A percentile compares a stretch with the other conserved stretches of the same genome.
These are phyloP conservation scores for Dryoscopus gambensis DNA, from an alignment of 2,113 vertebrate genomes.

Conservation along the genomic window DNA sequence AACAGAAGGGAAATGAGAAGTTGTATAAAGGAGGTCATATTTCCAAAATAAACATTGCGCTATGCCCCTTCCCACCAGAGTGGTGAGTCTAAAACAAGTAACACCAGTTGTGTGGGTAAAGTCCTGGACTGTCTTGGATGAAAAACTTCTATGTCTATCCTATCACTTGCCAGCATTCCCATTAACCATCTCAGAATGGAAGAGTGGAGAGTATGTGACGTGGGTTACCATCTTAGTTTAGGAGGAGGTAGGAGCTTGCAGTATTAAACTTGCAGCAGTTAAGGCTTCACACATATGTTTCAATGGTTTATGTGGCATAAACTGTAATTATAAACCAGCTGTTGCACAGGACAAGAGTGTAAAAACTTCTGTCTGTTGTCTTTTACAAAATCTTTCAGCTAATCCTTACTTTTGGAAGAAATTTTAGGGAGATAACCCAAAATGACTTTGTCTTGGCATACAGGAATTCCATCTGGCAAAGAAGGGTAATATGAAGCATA, in stretches of 20 bases:
- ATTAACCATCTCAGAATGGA: background rate
- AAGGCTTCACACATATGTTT: background rate
- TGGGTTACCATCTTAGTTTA: background rate
- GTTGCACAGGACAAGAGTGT: background rate
- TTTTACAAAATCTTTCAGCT: background rate
- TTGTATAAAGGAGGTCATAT: background rate
- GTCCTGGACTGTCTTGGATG: too few relatives aligned
- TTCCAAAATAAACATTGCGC: background rate
- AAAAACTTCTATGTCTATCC: background rate
- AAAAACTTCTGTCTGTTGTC: background rate
- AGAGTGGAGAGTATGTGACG: background rate
- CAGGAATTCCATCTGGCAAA: background rate
- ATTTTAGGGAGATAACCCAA: background rate
- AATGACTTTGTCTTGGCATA: background rate
- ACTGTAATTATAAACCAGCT: background rate
- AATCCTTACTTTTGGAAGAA: background rate
- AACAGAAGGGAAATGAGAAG: background rate
- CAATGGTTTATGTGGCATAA: background rate
- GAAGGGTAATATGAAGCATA: background rate
- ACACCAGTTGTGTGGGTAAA: background rate
- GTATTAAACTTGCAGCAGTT: background rate
- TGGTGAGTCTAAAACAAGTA: too few relatives aligned
- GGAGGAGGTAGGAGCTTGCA: background rate
- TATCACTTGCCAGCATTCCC: background rate
- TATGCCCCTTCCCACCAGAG: background rate